These are phyloP conservation scores for Nomada fucata DNA, from an alignment of 2,888 invertebrate genomes.

Conservation along the genomic window DNA sequence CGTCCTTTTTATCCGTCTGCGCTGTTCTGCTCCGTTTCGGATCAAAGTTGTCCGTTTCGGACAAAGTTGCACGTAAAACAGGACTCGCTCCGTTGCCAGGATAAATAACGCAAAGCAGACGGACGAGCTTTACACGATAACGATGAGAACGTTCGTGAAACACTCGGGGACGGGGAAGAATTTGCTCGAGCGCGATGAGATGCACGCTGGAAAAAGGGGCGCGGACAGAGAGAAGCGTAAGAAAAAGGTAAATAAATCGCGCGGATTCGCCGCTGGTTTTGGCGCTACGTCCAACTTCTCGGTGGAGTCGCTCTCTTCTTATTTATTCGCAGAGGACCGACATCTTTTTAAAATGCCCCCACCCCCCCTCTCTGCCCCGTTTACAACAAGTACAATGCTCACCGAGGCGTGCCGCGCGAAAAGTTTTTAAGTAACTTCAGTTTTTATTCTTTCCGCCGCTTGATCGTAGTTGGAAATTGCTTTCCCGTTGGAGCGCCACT, in stretches of 20 bases:
- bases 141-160: slow-evolving; percentile 52
- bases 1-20: slow-evolving; percentile 35
- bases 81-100: slow-evolving; percentile 55
- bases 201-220: slow-evolving; percentile 59
- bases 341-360: slow-evolving; percentile 57
- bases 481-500: background rate
- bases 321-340: slow-evolving; percentile 71
- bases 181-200: slow-evolving; percentile 74
- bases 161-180: slow-evolving; percentile 56
- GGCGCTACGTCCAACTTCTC: slow-evolving; percentile 64
- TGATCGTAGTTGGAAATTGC: slow-evolving; percentile 1
- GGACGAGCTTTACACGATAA: slow-evolving; percentile 71
- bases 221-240: slow-evolving; percentile 63
- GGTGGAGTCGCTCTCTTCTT: slow-evolving; percentile 65
- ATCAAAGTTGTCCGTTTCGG: slow-evolving; percentile 34
- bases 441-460: slow-evolving; percentile 21
- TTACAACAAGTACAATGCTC: slow-evolving; percentile 34
- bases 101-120: slow-evolving; percentile 70
- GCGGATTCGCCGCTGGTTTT: slow-evolving; percentile 55
- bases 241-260: slow-evolving; percentile 80
- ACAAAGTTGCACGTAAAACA: slow-evolving; percentile 13
- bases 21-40: slow-evolving; percentile 22
- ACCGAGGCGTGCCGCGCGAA: slow-evolving; percentile 22
- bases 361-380: background rate
- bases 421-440: slow-evolving; percentile 45